These are phyloP conservation scores for Calliopum simillimum DNA, from an alignment of 2,888 invertebrate genomes.

Conservation along the genomic window DNA sequence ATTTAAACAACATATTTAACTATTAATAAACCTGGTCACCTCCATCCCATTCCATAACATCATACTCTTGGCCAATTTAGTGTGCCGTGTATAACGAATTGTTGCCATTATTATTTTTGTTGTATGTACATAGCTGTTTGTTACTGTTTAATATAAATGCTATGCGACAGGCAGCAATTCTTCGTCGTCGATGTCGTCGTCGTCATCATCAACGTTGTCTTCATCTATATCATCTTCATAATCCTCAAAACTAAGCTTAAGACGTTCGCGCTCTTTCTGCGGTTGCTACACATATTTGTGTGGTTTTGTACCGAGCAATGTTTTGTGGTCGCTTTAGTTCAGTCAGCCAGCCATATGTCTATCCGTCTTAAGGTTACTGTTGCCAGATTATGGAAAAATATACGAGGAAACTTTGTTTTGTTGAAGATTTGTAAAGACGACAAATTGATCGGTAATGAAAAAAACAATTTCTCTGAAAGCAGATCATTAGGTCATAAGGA, in stretches of 20 bases:
- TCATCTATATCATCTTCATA: slow-evolving; percentile 1
- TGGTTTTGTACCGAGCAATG: slow-evolving; percentile 9
- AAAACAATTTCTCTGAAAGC: no score
- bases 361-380: neutral
- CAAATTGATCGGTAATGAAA: no score
- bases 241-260: neutral
- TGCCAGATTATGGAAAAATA: no score
- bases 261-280: neutral
- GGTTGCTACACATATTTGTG: slow-evolving; percentile 16
- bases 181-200: neutral
- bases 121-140: neutral
- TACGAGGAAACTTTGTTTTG: no score
- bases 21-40: slow-evolving; percentile 17
- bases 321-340: no score
- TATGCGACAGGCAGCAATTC: neutral
- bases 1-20: no score
- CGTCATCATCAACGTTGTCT: slow-evolving; percentile 4
- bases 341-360: neutral
- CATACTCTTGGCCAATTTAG: slow-evolving; percentile 7
- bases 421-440: no score
- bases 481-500: no score
- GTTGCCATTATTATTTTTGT: slow-evolving; percentile 4
- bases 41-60: neutral
- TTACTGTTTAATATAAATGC: slow-evolving; percentile 16
- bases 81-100: slow-evolving; percentile 7